Base-by-base conservation (phyloP, 2,888 invertebrate species). In the Thera obeliscata region DNA sequence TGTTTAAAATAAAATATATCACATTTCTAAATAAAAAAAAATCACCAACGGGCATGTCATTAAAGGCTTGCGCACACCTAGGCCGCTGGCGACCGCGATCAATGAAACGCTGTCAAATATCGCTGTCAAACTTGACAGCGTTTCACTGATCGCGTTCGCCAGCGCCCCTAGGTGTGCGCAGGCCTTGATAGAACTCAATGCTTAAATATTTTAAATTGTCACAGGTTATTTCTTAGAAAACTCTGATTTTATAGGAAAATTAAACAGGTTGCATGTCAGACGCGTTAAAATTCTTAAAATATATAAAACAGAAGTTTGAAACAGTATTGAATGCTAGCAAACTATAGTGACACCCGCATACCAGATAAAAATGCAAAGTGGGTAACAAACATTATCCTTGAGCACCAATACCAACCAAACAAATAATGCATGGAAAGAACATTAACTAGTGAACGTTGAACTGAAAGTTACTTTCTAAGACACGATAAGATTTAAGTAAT, bases 381-480 rank as follows among this genome's bases (percentile, higher is more conserved):
- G 46, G 52, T 46, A 46, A 65, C 49, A 52, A 59, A 50, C 64
- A 48, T 67, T 52, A 69, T 70, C 69, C 71, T 72, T 68, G 68
- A 64, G 60, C 38, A 69, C 54, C 6, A 56, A 9, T 56, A 52
- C 52, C 43, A 43, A 54, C 38, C 49, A 65, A 43, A 56, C 36
- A 22, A 50, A 66, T 59, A 69, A 63, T 66, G 56, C 56, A 46
- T 50, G 59, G 66, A 81, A 81, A 81, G 81, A 87, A 83, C 83
- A 86, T 88, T 81, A 82, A 81, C 77, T 81, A 82, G 84, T 82
- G 81, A 78, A 78, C 66, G 76, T 82, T 81, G 87, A 88, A 88
- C 89, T 79, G 78, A 77, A 69, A 61, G 69, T 60, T 83, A 86
- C 89, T 90, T 90, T 90, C 90, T 88, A 88, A 83, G 80, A 75